Conservation (phyloP, 2,113 vertebrate genomes). For the Saccopteryx bilineata region DNA sequence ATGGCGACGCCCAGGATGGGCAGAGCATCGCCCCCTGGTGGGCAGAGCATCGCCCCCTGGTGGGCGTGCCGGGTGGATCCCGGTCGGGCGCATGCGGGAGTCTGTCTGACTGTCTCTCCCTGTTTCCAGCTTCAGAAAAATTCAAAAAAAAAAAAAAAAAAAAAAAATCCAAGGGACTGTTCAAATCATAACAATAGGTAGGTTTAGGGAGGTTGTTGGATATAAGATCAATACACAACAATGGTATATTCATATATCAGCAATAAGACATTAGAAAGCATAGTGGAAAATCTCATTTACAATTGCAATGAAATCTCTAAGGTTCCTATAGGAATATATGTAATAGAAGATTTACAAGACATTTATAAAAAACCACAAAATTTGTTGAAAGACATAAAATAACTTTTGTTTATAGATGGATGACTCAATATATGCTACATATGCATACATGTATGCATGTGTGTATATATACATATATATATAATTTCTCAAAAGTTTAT, state of each 20-base stretch:
- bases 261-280: not conserved
- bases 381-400: constrained; percentile 27
- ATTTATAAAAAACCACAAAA: constrained; percentile 24
- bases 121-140: no score
- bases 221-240: constrained; percentile 69
- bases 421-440: not conserved
- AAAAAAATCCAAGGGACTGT: constrained; percentile 28
- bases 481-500: constrained; percentile 11
- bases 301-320: constrained; percentile 20
- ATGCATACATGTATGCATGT: not conserved
- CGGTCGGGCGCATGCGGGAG: no score
- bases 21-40: no score
- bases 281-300: constrained; percentile 8
- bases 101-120: no score
- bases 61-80: no score
- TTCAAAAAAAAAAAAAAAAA: no score
- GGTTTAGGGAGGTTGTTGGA: constrained; percentile 46
- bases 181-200: constrained; percentile 2
- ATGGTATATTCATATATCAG: not conserved
- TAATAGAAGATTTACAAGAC: not conserved
- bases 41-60: no score
- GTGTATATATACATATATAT: not conserved
- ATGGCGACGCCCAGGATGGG: no score
- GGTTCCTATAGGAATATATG: not conserved
- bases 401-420: not conserved